A percentile compares a stretch with the other conserved stretches of the same genome.
These are phyloP conservation scores for Chunga burmeisteri DNA, from an alignment of 2,113 vertebrate genomes.

Conservation along the genomic window DNA sequence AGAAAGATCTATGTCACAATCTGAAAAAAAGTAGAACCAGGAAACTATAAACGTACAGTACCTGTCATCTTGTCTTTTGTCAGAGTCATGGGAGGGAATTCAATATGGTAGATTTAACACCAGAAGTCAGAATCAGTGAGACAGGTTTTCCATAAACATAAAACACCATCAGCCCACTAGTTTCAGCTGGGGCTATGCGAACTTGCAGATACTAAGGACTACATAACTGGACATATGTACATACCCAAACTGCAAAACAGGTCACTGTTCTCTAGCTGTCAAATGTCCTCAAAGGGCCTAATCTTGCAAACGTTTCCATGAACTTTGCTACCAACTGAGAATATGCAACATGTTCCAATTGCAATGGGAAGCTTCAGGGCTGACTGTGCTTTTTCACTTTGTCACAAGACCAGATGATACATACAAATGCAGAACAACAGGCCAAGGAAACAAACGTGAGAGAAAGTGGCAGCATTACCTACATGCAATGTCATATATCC, in stretches of 20 bases:
- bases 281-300: neutral
- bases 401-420: neutral
- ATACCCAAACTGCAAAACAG: neutral
- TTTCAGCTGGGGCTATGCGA: neutral
- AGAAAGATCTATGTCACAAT: slow-evolving; percentile 80
- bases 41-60: neutral
- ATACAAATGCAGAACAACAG: neutral
- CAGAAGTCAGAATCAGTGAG: neutral
- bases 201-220: neutral
- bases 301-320: neutral
- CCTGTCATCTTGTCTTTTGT: neutral
- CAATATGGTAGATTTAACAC: neutral
- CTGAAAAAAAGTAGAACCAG: slow-evolving; percentile 56
- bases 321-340: neutral
- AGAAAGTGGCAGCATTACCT: neutral
- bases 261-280: neutral
- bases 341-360: neutral
- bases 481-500: neutral
- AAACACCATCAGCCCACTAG: neutral
- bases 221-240: neutral
- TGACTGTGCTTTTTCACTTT: neutral
- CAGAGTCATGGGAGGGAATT: neutral
- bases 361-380: neutral
- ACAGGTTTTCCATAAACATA: neutral
- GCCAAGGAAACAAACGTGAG: neutral